Evolutionary conservation across 2,888 invertebrate species (phyloP).

Genomic region (Halictus quadricinctus): DNA sequence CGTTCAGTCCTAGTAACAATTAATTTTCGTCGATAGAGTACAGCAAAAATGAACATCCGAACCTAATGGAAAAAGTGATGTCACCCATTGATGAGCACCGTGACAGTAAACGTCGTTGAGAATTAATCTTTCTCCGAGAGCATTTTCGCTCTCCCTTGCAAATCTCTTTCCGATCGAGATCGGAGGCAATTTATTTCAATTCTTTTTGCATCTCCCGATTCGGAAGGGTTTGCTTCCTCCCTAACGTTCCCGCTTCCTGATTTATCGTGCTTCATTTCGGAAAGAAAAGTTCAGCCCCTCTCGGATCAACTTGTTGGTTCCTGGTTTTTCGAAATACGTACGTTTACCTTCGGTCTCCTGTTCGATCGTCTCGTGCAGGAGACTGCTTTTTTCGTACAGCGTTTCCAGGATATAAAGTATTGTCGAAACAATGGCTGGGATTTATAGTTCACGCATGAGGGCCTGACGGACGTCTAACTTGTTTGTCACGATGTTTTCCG

Average conservation of each 20-base stretch:
- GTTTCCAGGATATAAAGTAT: not conserved
- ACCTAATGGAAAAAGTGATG: not conserved
- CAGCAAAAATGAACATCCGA: not conserved
- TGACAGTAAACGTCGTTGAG: not conserved
- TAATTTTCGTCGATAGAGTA: not conserved
- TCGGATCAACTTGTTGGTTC: not conserved
- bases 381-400: not conserved
- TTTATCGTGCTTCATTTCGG: not conserved
- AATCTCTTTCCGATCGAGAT: not conserved
- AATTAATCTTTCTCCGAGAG: not conserved
- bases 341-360: not conserved
- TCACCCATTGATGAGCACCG: not conserved
- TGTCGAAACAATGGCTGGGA: not conserved
- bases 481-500: slow-evolving; percentile 17
- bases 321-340: not conserved
- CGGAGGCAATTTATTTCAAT: not conserved
- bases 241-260: not conserved
- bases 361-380: not conserved
- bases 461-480: slow-evolving; percentile 4
- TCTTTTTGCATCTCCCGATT: not conserved
- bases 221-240: not conserved
- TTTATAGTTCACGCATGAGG: not conserved
- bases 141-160: not conserved
- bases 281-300: not conserved
- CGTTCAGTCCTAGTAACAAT: no score